Evolutionary conservation across 2,797 vertebrate genomes (phyloP).

Genomic region (Holocentrus rufus): DNA sequence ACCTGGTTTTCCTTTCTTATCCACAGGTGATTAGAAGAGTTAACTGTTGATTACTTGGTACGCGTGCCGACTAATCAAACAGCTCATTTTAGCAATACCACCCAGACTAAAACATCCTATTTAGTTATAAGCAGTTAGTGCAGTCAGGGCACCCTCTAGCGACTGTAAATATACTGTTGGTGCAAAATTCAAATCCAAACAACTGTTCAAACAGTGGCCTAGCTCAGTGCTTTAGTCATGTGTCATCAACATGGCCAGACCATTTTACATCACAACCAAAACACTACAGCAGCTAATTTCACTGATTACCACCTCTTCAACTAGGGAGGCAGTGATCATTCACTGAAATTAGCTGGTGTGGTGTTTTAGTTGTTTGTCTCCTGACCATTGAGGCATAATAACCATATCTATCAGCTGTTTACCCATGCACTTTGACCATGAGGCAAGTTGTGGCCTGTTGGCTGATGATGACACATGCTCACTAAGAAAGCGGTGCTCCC

Average conservation of each 20-base stretch:
- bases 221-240: neutral
- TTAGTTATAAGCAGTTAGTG: constrained; percentile 16
- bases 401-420: constrained; percentile 32
- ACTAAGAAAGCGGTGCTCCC: constrained; percentile 14
- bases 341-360: neutral
- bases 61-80: neutral
- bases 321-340: neutral
- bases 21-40: neutral
- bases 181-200: constrained; percentile 38
- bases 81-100: constrained; percentile 19
- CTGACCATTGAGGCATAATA: constrained; percentile 16
- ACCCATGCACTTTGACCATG: constrained; percentile 25
- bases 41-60: neutral
- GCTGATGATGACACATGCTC: constrained; percentile 20
- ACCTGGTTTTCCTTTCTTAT: constrained; percentile 28
- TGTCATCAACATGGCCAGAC: no score
- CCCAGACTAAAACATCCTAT: constrained; percentile 36
- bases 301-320: neutral
- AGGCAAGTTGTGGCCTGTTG: constrained; percentile 48
- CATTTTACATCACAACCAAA: neutral
- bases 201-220: neutral
- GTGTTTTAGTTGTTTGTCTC: constrained; percentile 7
- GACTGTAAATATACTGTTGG: constrained; percentile 5
- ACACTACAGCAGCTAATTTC: constrained; percentile 25
- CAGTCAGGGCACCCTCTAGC: constrained; percentile 57